Base-by-base conservation (phyloP, 1,140 invertebrate species). In the Microplitis demolitor region DNA sequence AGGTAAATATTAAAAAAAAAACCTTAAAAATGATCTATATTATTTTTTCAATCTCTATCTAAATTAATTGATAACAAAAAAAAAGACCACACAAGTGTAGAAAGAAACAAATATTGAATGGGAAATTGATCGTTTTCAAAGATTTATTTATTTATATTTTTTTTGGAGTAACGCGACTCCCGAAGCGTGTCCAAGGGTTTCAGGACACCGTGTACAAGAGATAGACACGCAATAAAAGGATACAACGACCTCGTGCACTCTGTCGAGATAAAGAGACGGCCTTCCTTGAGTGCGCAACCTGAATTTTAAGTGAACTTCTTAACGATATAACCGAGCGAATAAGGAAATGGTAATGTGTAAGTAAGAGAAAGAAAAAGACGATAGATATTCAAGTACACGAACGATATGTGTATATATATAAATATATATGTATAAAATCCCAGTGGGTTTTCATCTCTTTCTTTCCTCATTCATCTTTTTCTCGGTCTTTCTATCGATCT, bases 211-310 rank as follows among this genome's bases (percentile, higher is more conserved):
- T 71, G 54, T 67, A 67, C 31, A 56, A 39, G 37, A 61, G 56
- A 72, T 72, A 72, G 64, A 72, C 63, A 72, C 14, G 64, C 34
- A 60, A 72, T 67, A 67, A 72, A 67, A 66, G 71, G 71, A 66
- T 66, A 37, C 54, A 31, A 67, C 56, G 71, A 72, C 71, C 71
- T 72, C 71, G 64, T 72, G 71, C 71, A 67, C 63, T 67, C 56
- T 54, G 64, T 72, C 64, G 37, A 72, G 71, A 72, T 72, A 72
- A 72, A 66, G 71, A n/a, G 54, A 67, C 64, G 64, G 66, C 54
- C 71, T 67, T 66, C 58, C 54, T 51, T 54, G n/a, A 50, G 64
- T 67, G 31, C 54, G 71, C 71, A 58, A 58, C 63, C 56, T 60
- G 71, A 72, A 72, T 72, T 67, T 72, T 72, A 72, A 72, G 56